Evolutionary conservation across 1,140 invertebrate genomes (phyloP).

Genomic region (Zophobas morio): DNA sequence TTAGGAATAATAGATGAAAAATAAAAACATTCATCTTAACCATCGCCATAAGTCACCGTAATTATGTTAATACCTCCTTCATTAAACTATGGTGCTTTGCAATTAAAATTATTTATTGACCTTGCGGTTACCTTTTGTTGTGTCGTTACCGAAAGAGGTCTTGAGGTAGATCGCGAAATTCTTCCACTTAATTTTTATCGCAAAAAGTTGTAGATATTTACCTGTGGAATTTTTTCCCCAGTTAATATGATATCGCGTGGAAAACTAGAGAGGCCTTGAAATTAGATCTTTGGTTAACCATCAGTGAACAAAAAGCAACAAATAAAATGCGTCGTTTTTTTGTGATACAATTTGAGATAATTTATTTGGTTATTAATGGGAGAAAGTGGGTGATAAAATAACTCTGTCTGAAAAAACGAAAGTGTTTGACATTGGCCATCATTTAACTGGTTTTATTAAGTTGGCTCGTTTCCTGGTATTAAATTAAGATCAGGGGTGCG

Average conservation of each 20-base stretch:
- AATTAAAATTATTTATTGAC: too few relatives aligned
- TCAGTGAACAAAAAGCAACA: neutral
- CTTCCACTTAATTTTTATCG: neutral
- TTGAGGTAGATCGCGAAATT: too few relatives aligned
- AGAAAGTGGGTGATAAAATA: conserved; percentile 17
- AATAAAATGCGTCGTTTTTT: neutral
- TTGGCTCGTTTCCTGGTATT: conserved; percentile 3
- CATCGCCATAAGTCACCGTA: too few relatives aligned
- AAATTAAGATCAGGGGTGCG: neutral
- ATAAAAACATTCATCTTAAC: too few relatives aligned
- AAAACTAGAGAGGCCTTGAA: conserved; percentile 11
- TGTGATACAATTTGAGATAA: neutral
- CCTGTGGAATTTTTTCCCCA: conserved; percentile 4
- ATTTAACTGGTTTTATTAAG: conserved; percentile 9
- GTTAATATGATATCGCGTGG: neutral
- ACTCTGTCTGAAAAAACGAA: conserved; percentile 12
- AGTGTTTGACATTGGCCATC: conserved; percentile 35
- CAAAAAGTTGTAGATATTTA: neutral
- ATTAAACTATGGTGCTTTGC: too few relatives aligned
- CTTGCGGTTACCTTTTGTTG: too few relatives aligned
- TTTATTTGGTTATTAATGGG: neutral
- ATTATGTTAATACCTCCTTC: too few relatives aligned
- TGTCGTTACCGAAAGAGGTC: too few relatives aligned
- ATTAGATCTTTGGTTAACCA: neutral
- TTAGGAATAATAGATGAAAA: too few relatives aligned